These are phyloP conservation scores for Leptobrachium leishanense DNA, from an alignment of 2,113 vertebrate genomes.

Conservation along the genomic window DNA sequence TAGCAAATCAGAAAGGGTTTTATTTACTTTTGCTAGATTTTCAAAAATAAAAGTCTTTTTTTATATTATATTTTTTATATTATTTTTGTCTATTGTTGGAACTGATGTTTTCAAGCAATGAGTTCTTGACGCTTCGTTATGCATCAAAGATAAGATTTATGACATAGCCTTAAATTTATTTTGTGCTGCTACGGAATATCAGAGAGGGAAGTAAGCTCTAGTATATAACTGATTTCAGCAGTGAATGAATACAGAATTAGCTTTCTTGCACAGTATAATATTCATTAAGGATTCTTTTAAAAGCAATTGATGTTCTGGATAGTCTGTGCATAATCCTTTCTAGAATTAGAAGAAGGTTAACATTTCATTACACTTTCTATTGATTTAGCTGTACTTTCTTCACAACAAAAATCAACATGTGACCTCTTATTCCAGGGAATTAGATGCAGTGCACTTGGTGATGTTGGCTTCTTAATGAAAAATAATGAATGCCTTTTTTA, in stretches of 20 bases:
- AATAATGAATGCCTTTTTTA: constrained; percentile 54
- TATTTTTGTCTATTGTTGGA: no score
- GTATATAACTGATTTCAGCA: constrained; percentile 47
- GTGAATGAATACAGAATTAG: constrained; percentile 43
- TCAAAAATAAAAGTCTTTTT: no score
- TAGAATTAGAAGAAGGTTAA: constrained; percentile 57
- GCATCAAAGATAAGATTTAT: no score
- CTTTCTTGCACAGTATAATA: constrained; percentile 45
- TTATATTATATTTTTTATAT: no score
- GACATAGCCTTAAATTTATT: neutral
- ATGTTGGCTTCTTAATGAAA: constrained; percentile 63
- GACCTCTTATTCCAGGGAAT: constrained; percentile 57
- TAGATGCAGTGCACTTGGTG: constrained; percentile 58
- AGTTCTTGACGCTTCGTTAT: no score
- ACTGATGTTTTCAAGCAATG: no score
- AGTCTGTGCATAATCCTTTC: constrained; percentile 51
- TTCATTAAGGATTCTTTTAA: constrained; percentile 53
- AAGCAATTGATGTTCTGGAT: constrained; percentile 53
- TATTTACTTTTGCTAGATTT: no score
- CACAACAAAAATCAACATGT: constrained; percentile 58
- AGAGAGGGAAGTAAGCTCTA: neutral
- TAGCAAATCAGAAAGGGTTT: no score
- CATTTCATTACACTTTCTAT: constrained; percentile 59
- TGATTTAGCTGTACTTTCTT: constrained; percentile 62
- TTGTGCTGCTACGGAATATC: constrained; percentile 1